Conservation (phyloP, 2,113 vertebrate genomes). For the Cryptomyrus ogoouensis region DNA sequence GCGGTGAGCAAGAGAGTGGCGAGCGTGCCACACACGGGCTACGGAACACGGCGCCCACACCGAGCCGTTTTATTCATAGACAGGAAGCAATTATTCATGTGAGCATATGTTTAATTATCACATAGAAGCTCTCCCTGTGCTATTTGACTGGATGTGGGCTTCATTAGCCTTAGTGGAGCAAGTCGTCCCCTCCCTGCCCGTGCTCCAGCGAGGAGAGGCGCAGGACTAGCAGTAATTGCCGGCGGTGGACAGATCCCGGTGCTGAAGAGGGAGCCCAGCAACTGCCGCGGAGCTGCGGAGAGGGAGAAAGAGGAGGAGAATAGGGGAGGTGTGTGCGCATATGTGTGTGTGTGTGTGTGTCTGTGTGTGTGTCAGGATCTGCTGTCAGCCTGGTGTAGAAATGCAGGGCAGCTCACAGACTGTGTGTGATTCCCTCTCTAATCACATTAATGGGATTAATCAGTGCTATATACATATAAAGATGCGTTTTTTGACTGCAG, state of each 20-base stretch:
- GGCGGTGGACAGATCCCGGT: constrained; percentile 72
- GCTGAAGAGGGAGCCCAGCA: constrained; percentile 59
- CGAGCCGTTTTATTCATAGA: background rate
- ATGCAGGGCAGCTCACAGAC: constrained; percentile 39
- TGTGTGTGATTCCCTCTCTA: constrained; percentile 61
- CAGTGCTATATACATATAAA: constrained; percentile 59
- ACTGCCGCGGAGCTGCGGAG: background rate
- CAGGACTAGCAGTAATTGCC: constrained; percentile 36
- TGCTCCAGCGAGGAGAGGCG: constrained; percentile 37
- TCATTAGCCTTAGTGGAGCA: constrained; percentile 34
- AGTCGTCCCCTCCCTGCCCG: constrained; percentile 39
- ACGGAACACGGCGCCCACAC: background rate
- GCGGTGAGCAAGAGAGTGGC: background rate
- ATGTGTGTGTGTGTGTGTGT: background rate
- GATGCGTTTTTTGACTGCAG: constrained; percentile 43
- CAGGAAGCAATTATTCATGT: constrained; percentile 23
- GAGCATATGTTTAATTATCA: constrained; percentile 27
- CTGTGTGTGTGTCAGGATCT: background rate
- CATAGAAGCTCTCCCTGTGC: constrained; percentile 5
- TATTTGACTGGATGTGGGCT: constrained; percentile 14
- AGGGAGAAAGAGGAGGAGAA: background rate
- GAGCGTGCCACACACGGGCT: background rate
- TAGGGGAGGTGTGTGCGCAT: background rate
- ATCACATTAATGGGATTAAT: constrained; percentile 81
- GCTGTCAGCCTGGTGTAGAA: constrained; percentile 38